Conservation (phyloP, 2,797 vertebrate species). For the Coregonus suidteri region DNA sequence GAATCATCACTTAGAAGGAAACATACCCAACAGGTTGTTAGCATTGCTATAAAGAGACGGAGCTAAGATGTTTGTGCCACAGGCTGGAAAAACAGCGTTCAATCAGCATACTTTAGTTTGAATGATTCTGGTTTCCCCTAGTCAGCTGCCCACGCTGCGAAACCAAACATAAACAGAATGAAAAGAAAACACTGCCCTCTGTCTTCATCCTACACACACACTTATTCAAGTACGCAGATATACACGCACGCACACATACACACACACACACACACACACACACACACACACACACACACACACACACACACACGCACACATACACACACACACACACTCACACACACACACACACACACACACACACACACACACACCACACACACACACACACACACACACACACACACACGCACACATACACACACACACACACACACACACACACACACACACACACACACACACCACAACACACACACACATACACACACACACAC, state of each 20-base stretch:
- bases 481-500: no score
- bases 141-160: slow-evolving; percentile 74
- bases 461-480: no score
- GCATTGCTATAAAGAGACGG: slow-evolving; percentile 63
- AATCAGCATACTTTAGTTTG: slow-evolving; percentile 73
- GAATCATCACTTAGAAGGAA: slow-evolving; percentile 58
- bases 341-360: no score
- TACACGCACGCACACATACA: neutral
- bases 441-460: neutral
- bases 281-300: no score
- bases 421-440: no score
- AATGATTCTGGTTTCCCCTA: slow-evolving; percentile 71
- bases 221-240: slow-evolving; percentile 19
- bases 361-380: no score
- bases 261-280: neutral
- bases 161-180: slow-evolving; percentile 79
- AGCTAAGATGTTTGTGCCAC: slow-evolving; percentile 76
- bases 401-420: no score
- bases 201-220: slow-evolving; percentile 42
- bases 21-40: slow-evolving; percentile 58
- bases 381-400: neutral
- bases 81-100: slow-evolving; percentile 70
- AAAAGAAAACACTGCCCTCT: slow-evolving; percentile 69
- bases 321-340: neutral
- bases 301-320: no score